Conservation (phyloP, 2,113 vertebrate species). For the Atherinomorus stipes region DNA sequence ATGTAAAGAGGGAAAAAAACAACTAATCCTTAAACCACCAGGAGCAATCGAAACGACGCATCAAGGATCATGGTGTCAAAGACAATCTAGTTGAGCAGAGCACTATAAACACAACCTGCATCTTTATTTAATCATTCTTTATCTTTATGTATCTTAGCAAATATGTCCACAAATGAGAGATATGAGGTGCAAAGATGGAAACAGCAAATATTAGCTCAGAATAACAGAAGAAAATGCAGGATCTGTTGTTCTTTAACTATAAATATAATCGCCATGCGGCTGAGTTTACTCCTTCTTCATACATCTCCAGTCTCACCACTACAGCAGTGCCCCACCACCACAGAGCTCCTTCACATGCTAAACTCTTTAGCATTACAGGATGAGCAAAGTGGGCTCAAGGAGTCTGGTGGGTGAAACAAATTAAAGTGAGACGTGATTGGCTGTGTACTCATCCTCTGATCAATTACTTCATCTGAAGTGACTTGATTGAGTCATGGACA, state of each 20-base stretch:
- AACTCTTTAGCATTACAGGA: constrained; percentile 13
- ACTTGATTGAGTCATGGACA: constrained; percentile 43
- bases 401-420: constrained; percentile 42
- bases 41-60: constrained; percentile 25
- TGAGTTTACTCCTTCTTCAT: neutral
- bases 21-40: neutral
- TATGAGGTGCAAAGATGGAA: neutral
- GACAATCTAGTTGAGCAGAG: neutral
- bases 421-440: constrained; percentile 61
- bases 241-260: constrained; percentile 26
- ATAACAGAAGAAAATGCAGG: neutral
- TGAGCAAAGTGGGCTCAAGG: neutral
- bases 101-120: neutral
- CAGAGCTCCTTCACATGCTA: neutral
- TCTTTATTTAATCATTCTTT: neutral
- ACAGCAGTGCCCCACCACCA: neutral
- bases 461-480: constrained; percentile 55
- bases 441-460: constrained; percentile 39
- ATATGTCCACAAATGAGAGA: no score
- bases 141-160: neutral
- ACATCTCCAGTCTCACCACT: neutral
- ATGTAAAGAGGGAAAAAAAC: neutral
- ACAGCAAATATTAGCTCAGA: constrained; percentile 1
- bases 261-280: constrained; percentile 9
- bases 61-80: constrained; percentile 8